phyloP scores from a whole-genome alignment of 2,113 vertebrate genomes.

The Channa maculata region DNA sequence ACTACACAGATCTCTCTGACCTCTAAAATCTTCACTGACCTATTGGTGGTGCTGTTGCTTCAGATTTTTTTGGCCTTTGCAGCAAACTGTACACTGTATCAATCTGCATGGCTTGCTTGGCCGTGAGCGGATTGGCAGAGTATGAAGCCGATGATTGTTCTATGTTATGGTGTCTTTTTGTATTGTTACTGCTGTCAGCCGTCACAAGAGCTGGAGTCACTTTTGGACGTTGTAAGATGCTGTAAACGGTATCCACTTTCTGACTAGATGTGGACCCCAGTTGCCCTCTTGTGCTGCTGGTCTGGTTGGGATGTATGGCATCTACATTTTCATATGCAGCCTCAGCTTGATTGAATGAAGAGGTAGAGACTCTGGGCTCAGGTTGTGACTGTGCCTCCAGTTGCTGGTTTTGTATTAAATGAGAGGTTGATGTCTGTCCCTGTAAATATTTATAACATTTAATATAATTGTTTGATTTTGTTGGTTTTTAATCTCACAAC shows the following conservation, averaged over 20 bases:
- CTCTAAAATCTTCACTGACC: not conserved
- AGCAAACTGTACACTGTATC: constrained; percentile 50
- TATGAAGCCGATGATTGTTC: not conserved
- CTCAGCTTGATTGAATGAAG: constrained; percentile 23
- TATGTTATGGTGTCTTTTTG: rapidly evolving
- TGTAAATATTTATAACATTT: not conserved
- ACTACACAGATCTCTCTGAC: not conserved
- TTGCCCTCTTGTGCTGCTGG: not conserved
- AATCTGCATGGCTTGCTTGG: rapidly evolving
- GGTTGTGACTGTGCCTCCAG: not conserved
- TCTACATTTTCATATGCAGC: constrained; percentile 53
- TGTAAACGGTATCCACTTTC: constrained; percentile 8
- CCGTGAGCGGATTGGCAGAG: not conserved
- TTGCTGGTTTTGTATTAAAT: not conserved
- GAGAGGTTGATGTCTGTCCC: not conserved
- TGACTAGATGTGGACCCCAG: not conserved
- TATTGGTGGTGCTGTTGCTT: constrained; percentile 25
- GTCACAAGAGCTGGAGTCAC: rapidly evolving
- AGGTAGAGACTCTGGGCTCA: not conserved
- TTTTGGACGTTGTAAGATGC: not conserved
- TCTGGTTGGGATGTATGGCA: not conserved
- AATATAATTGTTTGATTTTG: not conserved
- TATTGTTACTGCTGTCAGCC: not conserved
- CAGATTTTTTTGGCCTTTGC: constrained; percentile 18
- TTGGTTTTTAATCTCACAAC: too few relatives aligned